A percentile compares a stretch with the other conserved stretches of the same genome.
phyloP scores from a whole-genome alignment of 1,140 invertebrate genomes.

The Drosophila ercepeae region DNA sequence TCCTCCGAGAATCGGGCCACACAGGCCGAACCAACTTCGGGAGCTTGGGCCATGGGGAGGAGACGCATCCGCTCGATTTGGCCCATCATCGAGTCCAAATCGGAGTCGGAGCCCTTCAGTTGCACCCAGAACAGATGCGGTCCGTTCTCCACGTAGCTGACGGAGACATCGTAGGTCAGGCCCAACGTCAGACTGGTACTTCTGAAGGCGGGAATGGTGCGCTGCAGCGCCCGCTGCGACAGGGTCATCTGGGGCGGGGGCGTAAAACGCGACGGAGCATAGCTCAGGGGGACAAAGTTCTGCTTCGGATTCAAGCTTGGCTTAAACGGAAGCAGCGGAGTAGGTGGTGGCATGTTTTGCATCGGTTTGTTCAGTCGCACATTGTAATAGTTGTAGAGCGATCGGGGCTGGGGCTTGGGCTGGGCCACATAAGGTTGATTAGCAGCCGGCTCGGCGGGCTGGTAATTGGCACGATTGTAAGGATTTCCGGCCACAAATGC shows the following conservation, averaged over 20 bases:
- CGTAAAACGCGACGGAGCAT: constrained; percentile 51
- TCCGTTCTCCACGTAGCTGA: constrained; percentile 91
- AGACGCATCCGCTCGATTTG: constrained; percentile 87
- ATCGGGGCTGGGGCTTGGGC: constrained; percentile 51
- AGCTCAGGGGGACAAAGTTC: constrained; percentile 14
- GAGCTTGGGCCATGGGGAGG: constrained; percentile 86
- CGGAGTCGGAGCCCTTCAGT: constrained; percentile 85
- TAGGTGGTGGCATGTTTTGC: background rate
- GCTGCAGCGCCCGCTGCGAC: constrained; percentile 17
- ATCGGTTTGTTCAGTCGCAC: constrained; percentile 63
- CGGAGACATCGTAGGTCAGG: constrained; percentile 86
- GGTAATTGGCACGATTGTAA: constrained; percentile 63
- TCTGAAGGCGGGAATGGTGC: constrained; percentile 80
- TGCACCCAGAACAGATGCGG: constrained; percentile 90
- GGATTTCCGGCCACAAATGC: constrained; percentile 24
- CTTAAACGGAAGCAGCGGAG: constrained; percentile 11
- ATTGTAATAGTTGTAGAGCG: constrained; percentile 64
- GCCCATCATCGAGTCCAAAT: constrained; percentile 87
- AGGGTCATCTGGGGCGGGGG: constrained; percentile 23
- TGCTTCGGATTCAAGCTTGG: constrained; percentile 5
- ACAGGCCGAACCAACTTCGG: constrained; percentile 87
- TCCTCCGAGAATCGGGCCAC: constrained; percentile 88
- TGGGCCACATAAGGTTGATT: constrained; percentile 54
- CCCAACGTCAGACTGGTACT: constrained; percentile 85
- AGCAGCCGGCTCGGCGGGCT: constrained; percentile 26